phyloP scores from a whole-genome alignment of 2,113 vertebrate species.

The Progne subis region DNA sequence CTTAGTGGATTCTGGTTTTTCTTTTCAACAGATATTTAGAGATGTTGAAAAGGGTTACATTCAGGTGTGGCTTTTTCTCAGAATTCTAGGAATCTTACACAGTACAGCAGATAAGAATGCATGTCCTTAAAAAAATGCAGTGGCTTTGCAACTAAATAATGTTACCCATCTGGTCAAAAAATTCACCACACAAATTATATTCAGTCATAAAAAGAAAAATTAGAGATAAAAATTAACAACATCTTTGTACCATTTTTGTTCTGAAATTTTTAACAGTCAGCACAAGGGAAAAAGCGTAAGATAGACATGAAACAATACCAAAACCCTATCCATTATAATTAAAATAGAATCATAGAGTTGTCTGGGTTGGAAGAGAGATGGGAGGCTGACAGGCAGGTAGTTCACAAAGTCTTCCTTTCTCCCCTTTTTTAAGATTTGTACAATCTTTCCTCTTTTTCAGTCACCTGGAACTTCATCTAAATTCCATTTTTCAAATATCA shows the following conservation, averaged over 20 bases:
- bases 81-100: not conserved
- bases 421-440: not conserved
- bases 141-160: not conserved
- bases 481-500: not conserved
- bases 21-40: not conserved
- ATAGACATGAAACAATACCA: not conserved
- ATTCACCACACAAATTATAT: not conserved
- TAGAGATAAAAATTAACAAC: not conserved
- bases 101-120: not conserved
- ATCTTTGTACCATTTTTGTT: not conserved
- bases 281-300: not conserved
- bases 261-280: not conserved
- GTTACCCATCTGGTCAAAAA: not conserved
- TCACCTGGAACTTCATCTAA: not conserved
- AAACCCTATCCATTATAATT: not conserved
- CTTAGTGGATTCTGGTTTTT: not conserved
- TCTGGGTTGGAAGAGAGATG: not conserved
- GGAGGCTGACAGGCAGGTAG: not conserved
- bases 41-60: not conserved
- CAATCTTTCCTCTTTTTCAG: not conserved
- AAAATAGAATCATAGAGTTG: not conserved
- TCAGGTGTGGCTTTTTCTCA: not conserved
- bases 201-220: not conserved
- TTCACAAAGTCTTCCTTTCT: not conserved
- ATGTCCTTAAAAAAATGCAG: not conserved